phyloP scores from a whole-genome alignment of 2,888 invertebrate species.

The Pharmacophagus antenor region DNA sequence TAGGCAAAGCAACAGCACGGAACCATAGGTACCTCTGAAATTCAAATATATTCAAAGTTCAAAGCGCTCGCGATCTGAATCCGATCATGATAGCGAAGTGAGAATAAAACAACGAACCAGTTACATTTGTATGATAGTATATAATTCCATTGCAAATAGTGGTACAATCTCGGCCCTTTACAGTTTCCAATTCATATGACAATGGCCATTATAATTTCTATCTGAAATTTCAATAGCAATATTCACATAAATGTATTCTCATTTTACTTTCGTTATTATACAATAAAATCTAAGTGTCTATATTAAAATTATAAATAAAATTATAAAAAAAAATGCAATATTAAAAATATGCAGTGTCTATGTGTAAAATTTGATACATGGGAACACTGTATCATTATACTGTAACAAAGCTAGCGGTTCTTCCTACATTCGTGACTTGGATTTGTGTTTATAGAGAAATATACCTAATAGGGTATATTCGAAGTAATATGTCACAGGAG shows the following conservation, averaged over 20 bases:
- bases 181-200: conserved; percentile 10
- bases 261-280: background rate
- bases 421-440: conserved; percentile 43
- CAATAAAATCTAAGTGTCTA: background rate
- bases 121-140: conserved; percentile 32
- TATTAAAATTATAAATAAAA: background rate
- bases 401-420: conserved; percentile 23
- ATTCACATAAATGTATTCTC: background rate
- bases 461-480: conserved; percentile 44
- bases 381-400: conserved; percentile 25
- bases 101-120: conserved; percentile 29
- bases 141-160: conserved; percentile 24
- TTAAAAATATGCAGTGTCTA: background rate
- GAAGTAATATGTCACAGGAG: conserved; percentile 55
- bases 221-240: background rate
- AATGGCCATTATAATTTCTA: conserved; percentile 11
- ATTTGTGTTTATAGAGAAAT: conserved; percentile 37
- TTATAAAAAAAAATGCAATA: background rate
- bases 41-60: conserved; percentile 36
- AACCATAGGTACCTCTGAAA: conserved; percentile 28
- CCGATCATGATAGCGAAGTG: conserved; percentile 31
- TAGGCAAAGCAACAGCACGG: conserved; percentile 16
- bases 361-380: conserved; percentile 13
- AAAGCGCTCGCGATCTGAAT: conserved; percentile 31
- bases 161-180: conserved; percentile 7